These are phyloP conservation scores for Stichopus chloronotus DNA, from an alignment of 35 echinoderm and acorn worm species.

Conservation along the genomic window DNA sequence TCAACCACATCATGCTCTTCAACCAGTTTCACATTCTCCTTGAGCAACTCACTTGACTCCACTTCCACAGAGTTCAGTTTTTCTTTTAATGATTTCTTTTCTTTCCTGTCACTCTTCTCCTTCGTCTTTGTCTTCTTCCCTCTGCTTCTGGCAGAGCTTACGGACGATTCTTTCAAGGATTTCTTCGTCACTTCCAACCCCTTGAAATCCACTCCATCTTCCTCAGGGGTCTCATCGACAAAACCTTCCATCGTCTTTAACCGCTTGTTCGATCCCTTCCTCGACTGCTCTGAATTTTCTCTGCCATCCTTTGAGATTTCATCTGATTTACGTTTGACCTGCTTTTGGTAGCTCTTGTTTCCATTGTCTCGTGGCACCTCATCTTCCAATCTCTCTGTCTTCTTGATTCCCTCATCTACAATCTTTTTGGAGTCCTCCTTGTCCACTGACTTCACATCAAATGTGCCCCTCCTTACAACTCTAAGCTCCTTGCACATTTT, in stretches of 20 bases:
- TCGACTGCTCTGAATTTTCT: background rate
- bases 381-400: background rate
- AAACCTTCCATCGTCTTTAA: background rate
- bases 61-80: background rate
- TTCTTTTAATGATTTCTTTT: background rate
- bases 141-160: too few species aligned
- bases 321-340: constrained; percentile 23
- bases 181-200: background rate
- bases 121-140: background rate
- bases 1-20: background rate
- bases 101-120: background rate
- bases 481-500: background rate
- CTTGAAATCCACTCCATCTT: background rate
- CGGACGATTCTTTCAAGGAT: background rate
- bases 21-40: background rate
- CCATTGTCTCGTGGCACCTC: background rate
- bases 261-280: background rate
- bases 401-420: background rate
- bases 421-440: background rate
- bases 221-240: background rate
- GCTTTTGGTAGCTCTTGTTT: background rate
- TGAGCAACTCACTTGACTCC: background rate
- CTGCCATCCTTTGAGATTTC: background rate
- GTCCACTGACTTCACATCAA: background rate
- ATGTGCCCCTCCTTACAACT: constrained; percentile 37